phyloP scores from a whole-genome alignment of 2,797 vertebrate species.

The Nannoperca australis region DNA sequence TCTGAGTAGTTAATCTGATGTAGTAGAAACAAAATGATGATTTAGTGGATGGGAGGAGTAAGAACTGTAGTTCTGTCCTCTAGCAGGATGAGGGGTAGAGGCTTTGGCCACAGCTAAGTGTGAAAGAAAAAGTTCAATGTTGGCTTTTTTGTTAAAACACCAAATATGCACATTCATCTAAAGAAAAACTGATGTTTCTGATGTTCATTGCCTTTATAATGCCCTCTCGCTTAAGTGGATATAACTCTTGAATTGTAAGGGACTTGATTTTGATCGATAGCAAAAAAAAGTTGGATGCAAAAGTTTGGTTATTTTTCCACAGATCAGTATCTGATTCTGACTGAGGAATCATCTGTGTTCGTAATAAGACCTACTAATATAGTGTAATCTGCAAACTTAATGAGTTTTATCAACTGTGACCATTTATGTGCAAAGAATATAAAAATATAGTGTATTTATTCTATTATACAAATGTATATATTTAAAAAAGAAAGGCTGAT shows the following conservation, averaged over 20 bases:
- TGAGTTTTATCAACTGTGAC: not conserved
- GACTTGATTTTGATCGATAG: conserved; percentile 5
- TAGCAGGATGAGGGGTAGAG: not conserved
- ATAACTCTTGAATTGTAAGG: not conserved
- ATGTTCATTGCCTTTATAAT: conserved; percentile 11
- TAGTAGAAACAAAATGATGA: not conserved
- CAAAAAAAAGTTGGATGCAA: not conserved
- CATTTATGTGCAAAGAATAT: not conserved
- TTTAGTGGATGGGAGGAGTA: not conserved
- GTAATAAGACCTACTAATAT: not conserved
- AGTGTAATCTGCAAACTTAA: conserved; percentile 4
- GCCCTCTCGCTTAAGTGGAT: not conserved
- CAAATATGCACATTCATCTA: conserved; percentile 1
- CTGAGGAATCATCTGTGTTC: not conserved
- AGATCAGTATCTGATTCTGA: not conserved
- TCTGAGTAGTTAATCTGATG: not conserved
- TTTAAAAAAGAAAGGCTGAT: not conserved
- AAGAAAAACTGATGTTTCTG: conserved; percentile 4
- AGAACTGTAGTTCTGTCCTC: not conserved
- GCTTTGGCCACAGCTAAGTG: not conserved
- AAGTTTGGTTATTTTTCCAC: conserved; percentile 4
- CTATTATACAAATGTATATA: not conserved
- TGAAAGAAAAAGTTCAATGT: not conserved
- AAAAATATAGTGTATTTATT: not conserved
- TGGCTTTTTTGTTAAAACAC: not conserved